Evolutionary conservation across 1,140 invertebrate genomes (phyloP).

Genomic region (Aphelinus certus): DNA sequence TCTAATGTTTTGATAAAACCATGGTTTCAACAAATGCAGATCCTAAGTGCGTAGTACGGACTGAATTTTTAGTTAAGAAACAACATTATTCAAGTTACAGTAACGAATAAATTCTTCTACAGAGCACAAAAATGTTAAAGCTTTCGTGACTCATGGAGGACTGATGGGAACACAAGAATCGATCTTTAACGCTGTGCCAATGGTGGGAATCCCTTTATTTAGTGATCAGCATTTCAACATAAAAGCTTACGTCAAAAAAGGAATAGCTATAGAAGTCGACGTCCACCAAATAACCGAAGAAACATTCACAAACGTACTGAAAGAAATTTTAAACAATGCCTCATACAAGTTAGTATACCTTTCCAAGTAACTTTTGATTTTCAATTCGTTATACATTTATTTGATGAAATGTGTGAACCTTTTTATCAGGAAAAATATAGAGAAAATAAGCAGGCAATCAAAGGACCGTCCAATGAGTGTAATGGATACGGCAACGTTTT

Average conservation of each 20-base stretch:
- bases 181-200: constrained; percentile 76
- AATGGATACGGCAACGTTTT: constrained; percentile 3
- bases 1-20: background rate
- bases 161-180: constrained; percentile 77
- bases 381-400: background rate
- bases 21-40: background rate
- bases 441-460: background rate
- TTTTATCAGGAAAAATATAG: background rate
- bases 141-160: constrained; percentile 77
- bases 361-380: background rate
- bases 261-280: constrained; percentile 51
- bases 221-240: constrained; percentile 74
- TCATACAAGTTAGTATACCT: constrained; percentile 50
- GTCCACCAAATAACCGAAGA: constrained; percentile 55
- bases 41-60: background rate
- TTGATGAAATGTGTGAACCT: background rate
- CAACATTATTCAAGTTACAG: too few species aligned
- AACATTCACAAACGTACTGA: constrained; percentile 49
- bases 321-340: constrained; percentile 53
- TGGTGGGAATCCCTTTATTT: constrained; percentile 75
- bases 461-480: background rate
- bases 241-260: constrained; percentile 34
- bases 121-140: constrained; percentile 75
- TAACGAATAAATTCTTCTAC: constrained; percentile 39
- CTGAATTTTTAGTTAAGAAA: constrained; percentile 15